Conservation (phyloP, 2,797 vertebrate genomes). For the Scarus forsteni region DNA sequence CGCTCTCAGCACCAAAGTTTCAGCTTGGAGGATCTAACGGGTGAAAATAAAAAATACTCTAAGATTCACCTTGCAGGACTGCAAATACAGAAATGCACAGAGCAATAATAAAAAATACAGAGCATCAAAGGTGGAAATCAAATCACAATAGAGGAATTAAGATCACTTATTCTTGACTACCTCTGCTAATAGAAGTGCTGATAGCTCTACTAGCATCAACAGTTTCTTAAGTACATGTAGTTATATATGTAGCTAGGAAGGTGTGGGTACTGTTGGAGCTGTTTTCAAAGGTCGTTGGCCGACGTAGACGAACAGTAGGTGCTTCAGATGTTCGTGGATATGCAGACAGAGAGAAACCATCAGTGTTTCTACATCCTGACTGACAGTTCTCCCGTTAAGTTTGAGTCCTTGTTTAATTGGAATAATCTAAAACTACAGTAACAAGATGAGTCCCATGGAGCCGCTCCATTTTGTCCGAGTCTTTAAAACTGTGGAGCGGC, state of each 20-base stretch:
- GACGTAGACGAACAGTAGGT: constrained; percentile 65
- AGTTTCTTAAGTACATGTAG: constrained; percentile 83
- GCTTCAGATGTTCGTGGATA: constrained; percentile 67
- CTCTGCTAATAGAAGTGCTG: constrained; percentile 82
- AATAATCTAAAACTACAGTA: constrained; percentile 52
- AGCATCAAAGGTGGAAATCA: constrained; percentile 81
- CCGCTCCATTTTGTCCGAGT: constrained; percentile 36
- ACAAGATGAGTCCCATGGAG: constrained; percentile 33
- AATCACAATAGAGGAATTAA: constrained; percentile 84
- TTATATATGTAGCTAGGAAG: constrained; percentile 81
- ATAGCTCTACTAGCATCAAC: constrained; percentile 79
- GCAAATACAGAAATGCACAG: constrained; percentile 86
- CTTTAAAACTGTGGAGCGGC: constrained; percentile 28
- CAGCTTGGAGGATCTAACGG: constrained; percentile 74
- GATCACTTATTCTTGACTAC: constrained; percentile 84
- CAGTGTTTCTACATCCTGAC: constrained; percentile 35
- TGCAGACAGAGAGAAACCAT: constrained; percentile 48
- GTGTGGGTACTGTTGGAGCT: constrained; percentile 64
- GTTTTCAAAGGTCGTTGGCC: constrained; percentile 53
- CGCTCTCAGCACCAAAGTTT: constrained; percentile 78
- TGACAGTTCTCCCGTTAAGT: constrained; percentile 38
- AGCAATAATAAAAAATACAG: constrained; percentile 85
- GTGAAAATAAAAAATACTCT: constrained; percentile 80
- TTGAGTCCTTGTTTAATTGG: constrained; percentile 44
- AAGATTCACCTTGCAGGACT: constrained; percentile 83